Percentiles rank a stretch among this genome's conserved stretches.
Evolutionary conservation across 2,113 vertebrate genomes (phyloP).

Genomic region (Azemiops feae): DNA sequence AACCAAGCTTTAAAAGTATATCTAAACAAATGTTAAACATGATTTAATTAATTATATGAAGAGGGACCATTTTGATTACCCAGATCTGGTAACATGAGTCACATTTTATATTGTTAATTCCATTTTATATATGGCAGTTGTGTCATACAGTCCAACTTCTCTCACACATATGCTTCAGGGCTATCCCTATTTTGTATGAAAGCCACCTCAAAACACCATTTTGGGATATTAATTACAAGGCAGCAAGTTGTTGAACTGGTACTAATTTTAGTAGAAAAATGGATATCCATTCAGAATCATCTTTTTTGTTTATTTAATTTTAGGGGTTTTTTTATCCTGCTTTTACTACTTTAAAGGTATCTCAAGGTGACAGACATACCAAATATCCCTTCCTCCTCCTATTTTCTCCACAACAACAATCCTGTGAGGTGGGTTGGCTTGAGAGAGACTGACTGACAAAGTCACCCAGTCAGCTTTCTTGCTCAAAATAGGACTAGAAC

Average conservation of each 20-base stretch:
- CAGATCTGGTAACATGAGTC: neutral
- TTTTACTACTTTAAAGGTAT: neutral
- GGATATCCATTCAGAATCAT: neutral
- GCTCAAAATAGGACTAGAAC: neutral
- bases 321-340: neutral
- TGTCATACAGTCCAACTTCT: neutral
- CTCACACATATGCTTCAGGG: neutral
- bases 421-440: neutral
- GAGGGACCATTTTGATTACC: neutral
- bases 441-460: neutral
- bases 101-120: neutral
- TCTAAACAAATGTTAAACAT: neutral
- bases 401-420: neutral
- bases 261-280: neutral
- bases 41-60: neutral
- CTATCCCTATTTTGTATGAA: neutral
- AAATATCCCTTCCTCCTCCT: neutral
- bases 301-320: neutral
- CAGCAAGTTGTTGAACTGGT: neutral
- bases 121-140: neutral
- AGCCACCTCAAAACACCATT: neutral
- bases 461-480: neutral
- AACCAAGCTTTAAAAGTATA: neutral
- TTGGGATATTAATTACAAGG: neutral
- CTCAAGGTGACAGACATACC: neutral